phyloP scores from a whole-genome alignment of 1,140 invertebrate genomes.

The Sinonovacula constricta region DNA sequence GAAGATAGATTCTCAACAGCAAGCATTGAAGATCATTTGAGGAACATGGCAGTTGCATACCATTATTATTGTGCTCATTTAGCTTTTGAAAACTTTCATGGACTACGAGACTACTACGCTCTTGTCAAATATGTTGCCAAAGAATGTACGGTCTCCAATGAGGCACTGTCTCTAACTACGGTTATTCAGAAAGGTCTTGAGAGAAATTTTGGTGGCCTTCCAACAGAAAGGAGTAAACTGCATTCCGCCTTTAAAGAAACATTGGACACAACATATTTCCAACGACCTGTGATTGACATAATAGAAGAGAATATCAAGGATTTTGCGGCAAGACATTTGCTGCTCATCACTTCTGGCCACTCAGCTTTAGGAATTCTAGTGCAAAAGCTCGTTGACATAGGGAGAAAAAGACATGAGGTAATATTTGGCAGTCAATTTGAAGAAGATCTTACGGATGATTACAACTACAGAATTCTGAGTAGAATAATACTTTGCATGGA shows the following conservation, averaged over 20 bases:
- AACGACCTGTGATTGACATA: slow-evolving; percentile 43
- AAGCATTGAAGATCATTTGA: slow-evolving; percentile 11
- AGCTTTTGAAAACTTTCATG: slow-evolving; percentile 66
- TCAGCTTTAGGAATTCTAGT: slow-evolving; percentile 57
- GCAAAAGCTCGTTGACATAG: slow-evolving; percentile 39
- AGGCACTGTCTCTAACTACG: too few species aligned
- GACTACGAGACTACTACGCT: slow-evolving; percentile 69
- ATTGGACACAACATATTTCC: not conserved
- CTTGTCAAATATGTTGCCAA: slow-evolving; percentile 65
- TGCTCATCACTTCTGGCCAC: slow-evolving; percentile 63
- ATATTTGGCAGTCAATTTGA: slow-evolving; percentile 70
- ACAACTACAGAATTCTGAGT: slow-evolving; percentile 68
- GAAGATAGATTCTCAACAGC: too few species aligned
- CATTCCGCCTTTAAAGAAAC: slow-evolving; percentile 33
- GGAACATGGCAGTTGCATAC: slow-evolving; percentile 59
- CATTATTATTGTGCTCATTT: slow-evolving; percentile 51
- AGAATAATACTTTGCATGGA: slow-evolving; percentile 73
- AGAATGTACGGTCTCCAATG: too few species aligned
- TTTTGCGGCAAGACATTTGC: slow-evolving; percentile 55
- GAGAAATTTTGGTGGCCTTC: slow-evolving; percentile 67
- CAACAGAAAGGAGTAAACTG: slow-evolving; percentile 46
- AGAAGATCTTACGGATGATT: slow-evolving; percentile 66
- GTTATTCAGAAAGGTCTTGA: slow-evolving; percentile 42
- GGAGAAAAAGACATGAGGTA: slow-evolving; percentile 43
- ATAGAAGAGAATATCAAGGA: slow-evolving; percentile 61